Base-by-base conservation (phyloP, 2,113 vertebrate genomes). In the Chaetops frenatus region DNA sequence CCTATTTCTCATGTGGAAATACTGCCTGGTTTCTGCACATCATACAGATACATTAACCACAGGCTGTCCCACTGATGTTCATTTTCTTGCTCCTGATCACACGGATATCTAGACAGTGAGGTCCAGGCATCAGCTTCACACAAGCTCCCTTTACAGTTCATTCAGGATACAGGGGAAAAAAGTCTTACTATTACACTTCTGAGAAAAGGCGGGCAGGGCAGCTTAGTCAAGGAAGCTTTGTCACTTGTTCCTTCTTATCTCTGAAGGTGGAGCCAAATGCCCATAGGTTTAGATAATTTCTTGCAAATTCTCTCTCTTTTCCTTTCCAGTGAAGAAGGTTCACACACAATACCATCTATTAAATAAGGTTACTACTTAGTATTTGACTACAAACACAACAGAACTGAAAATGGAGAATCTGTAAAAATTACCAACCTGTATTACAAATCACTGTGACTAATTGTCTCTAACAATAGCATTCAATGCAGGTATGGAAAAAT, bases 251-350 rank as follows among this genome's bases (percentile, higher is more conserved):
- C 88, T 82, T 64, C 57, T 66, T 13, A 44, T 51, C 60, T 94
- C 93, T 92, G 85, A 94, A 93, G 94, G 90, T 94, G 96, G 93
- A 95, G 93, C 92, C 79, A 96, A 88, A 90, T 18, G 28, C 51
- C 38, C 36, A 58, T 0, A 74, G 24, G 36, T 44, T 86, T 48
- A 64, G 33, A 83, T 9, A 0, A 0, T 13, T 53, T 64, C 47
- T 62, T 88, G 31, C 19, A 47, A 77, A 79, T 61, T 79, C 45
- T 27, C 19, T 44, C 33, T 40, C 48, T 48, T 31, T 44, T 51
- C 86, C 61, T 24, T 87, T 79, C 56, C 5, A 1, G 7, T 1
- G 5, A 12, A 79, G n/a, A 33, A 64, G 5, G 10, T 31, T 9
- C 38, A 78, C 38, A 56, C 12, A 12, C 18, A 73, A 9, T 6